phyloP scores from a whole-genome alignment of 2,888 invertebrate species.

The Dasysyrphus albostriatus region DNA sequence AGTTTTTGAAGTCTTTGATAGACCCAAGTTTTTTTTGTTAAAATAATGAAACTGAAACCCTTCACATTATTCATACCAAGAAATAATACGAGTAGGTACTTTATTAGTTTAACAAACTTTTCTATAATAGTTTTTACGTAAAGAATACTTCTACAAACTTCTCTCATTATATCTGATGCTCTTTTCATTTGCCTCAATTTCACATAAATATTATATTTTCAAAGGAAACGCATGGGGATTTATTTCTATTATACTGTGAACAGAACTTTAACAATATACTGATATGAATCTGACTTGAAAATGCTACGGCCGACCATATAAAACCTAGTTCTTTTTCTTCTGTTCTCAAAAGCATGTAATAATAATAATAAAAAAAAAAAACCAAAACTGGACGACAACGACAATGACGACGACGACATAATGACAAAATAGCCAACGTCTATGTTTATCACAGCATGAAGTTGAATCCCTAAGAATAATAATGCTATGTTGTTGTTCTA shows the following conservation, averaged over 20 bases:
- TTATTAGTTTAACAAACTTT: neutral
- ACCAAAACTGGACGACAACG: neutral
- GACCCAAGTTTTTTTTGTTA: no score
- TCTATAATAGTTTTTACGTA: neutral
- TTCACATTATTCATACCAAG: no score
- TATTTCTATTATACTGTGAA: slow-evolving; percentile 6
- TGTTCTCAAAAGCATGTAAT: slow-evolving; percentile 60
- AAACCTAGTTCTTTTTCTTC: slow-evolving; percentile 25
- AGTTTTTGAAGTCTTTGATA: no score
- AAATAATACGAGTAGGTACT: neutral
- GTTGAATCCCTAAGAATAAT: slow-evolving; percentile 68
- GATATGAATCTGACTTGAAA: neutral
- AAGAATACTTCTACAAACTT: neutral
- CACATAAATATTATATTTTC: neutral
- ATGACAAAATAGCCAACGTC: slow-evolving; percentile 59
- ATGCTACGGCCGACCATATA: neutral
- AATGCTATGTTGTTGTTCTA: slow-evolving; percentile 68
- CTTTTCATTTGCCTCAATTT: neutral
- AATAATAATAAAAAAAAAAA: neutral
- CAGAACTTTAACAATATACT: slow-evolving; percentile 14
- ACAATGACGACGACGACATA: slow-evolving; percentile 27
- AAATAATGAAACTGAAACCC: no score
- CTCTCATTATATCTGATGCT: neutral
- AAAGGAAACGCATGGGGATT: neutral
- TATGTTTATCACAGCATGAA: slow-evolving; percentile 65